Evolutionary conservation across 2,797 vertebrate genomes (phyloP).

Genomic region (Astyanax mexicanus): DNA sequence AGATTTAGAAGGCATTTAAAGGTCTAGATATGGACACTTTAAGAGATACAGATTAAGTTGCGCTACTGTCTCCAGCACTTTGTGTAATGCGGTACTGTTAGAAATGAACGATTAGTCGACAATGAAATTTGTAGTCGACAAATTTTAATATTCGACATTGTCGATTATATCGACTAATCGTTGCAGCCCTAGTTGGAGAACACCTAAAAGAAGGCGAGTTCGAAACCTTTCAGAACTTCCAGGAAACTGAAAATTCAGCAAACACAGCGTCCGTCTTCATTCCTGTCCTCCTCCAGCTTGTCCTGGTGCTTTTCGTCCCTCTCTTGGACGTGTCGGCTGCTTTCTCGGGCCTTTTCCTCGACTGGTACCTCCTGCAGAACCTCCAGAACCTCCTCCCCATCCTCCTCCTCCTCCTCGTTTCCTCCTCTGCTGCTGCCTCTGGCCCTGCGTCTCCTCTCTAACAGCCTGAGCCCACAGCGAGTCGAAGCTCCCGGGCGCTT

Average conservation of each 20-base stretch:
- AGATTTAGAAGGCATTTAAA: too few species aligned
- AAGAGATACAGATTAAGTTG: too few species aligned
- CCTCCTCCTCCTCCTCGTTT: constrained; percentile 68
- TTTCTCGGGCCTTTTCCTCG: constrained; percentile 54
- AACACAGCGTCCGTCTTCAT: not conserved
- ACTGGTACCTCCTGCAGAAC: constrained; percentile 61
- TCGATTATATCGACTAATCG: too few species aligned
- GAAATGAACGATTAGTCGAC: too few species aligned
- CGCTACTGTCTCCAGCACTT: too few species aligned
- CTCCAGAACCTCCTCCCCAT: constrained; percentile 55
- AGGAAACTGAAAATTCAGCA: not conserved
- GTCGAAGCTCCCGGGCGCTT: constrained; percentile 85
- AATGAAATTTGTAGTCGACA: too few species aligned
- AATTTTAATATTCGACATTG: too few species aligned
- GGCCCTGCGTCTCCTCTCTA: constrained; percentile 67
- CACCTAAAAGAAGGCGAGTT: too few species aligned
- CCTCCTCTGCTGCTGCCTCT: constrained; percentile 73
- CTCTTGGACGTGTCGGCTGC: constrained; percentile 37
- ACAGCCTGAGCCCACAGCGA: constrained; percentile 79
- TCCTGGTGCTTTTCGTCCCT: constrained; percentile 39
- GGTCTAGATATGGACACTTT: too few species aligned
- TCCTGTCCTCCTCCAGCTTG: constrained; percentile 9
- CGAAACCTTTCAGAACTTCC: too few species aligned
- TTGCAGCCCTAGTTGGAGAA: too few species aligned
- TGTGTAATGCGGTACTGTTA: too few species aligned